Conservation (phyloP, 35 echinoderm and acorn worm species). For the Acanthaster planci region DNA sequence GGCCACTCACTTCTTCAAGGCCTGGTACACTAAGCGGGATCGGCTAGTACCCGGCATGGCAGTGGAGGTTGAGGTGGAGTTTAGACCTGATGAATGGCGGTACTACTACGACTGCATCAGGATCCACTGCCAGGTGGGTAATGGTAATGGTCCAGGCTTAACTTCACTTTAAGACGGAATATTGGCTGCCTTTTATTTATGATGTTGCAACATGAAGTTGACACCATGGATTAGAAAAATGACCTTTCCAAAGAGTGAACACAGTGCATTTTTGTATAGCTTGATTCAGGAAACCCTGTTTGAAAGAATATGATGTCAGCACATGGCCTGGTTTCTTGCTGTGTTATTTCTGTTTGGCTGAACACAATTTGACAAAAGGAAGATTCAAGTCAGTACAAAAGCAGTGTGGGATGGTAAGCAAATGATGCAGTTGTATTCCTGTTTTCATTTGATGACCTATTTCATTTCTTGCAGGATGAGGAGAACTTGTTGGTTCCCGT, state of each 20-base stretch:
- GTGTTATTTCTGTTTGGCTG: too few relatives aligned
- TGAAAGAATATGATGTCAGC: too few relatives aligned
- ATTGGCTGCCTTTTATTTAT: too few relatives aligned
- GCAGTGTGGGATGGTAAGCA: neutral
- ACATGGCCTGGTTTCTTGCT: too few relatives aligned
- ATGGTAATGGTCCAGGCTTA: too few relatives aligned
- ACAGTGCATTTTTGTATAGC: too few relatives aligned
- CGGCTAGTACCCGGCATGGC: slow-evolving; percentile 85
- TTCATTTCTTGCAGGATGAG: slow-evolving; percentile 57
- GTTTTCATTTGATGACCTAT: neutral
- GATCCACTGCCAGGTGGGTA: slow-evolving; percentile 86
- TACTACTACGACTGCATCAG: slow-evolving; percentile 99
- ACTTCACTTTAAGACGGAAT: too few relatives aligned
- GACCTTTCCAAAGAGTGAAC: too few relatives aligned
- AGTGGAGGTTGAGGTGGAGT: slow-evolving; percentile 85
- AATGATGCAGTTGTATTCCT: neutral
- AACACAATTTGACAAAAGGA: neutral
- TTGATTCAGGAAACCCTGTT: too few relatives aligned
- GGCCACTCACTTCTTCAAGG: slow-evolving; percentile 80
- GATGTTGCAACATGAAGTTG: too few relatives aligned
- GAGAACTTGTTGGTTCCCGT: slow-evolving; percentile 85
- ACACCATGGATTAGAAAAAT: too few relatives aligned
- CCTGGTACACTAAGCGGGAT: slow-evolving; percentile 92
- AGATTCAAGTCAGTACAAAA: neutral
- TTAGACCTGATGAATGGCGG: slow-evolving; percentile 93